Conservation (phyloP, 2,888 invertebrate species). For the Rhagium mordax region DNA sequence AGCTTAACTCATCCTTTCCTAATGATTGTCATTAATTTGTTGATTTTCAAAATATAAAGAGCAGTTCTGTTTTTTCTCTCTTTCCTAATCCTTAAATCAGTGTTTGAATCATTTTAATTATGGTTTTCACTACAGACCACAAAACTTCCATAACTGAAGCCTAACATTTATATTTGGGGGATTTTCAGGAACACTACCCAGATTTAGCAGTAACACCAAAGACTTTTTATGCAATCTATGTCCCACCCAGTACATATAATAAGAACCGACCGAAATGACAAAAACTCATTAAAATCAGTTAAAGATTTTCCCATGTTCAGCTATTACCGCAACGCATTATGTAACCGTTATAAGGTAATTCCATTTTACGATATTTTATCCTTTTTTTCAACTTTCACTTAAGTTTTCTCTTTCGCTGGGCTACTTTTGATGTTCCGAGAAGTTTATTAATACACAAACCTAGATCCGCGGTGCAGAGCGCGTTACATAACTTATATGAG, state of each 20-base stretch:
- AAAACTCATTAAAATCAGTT: background rate
- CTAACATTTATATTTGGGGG: no score
- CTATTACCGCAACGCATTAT: background rate
- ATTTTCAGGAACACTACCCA: no score
- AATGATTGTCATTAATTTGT: no score
- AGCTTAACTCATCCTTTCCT: no score
- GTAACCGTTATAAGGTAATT: conserved; percentile 23
- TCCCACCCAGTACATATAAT: background rate
- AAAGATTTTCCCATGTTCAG: background rate
- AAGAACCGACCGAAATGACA: background rate
- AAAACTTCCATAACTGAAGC: no score
- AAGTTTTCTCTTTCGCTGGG: conserved; percentile 39
- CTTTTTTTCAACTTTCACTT: conserved; percentile 45
- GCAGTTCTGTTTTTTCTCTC: no score
- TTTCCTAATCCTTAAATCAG: no score
- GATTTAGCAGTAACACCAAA: no score
- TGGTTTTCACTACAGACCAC: no score
- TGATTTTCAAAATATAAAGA: no score
- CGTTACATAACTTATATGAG: background rate
- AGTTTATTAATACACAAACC: conserved; percentile 27
- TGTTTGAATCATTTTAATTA: no score
- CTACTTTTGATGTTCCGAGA: conserved; percentile 25
- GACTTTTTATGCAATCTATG: no score
- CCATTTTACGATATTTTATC: conserved; percentile 37
- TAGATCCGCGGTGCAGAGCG: background rate